phyloP scores from a whole-genome alignment of 2,113 vertebrate species.

The Nothoprocta perdicaria region DNA sequence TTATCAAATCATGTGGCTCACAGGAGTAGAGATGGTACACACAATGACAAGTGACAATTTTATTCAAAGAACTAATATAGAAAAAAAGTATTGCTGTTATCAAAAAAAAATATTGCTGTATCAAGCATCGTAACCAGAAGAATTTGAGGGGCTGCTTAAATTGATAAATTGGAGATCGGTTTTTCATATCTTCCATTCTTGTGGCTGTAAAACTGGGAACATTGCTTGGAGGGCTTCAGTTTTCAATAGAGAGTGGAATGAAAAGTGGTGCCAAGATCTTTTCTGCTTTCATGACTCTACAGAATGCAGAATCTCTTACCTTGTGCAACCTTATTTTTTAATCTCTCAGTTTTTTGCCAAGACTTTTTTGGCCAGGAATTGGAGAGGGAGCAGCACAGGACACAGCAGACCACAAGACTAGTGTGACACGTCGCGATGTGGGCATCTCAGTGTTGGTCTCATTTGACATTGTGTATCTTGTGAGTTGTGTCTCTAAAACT shows the following conservation, averaged over 20 bases:
- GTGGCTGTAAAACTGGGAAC: not conserved
- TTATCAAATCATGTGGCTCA: not conserved
- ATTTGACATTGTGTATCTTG: not conserved
- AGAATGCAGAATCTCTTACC: not conserved
- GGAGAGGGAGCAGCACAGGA: not conserved
- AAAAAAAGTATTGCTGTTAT: not conserved
- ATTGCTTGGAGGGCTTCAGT: not conserved
- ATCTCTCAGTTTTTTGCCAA: not conserved
- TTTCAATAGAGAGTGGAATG: fast-evolving
- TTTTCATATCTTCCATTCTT: not conserved
- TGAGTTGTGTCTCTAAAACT: not conserved
- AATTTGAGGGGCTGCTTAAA: not conserved
- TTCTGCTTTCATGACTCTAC: not conserved
- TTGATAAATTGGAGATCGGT: not conserved
- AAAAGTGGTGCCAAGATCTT: not conserved
- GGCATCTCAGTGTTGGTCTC: not conserved
- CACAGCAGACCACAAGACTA: fast-evolving
- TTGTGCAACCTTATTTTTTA: not conserved
- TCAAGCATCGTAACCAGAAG: not conserved
- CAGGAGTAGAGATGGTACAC: fast-evolving
- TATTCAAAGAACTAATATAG: not conserved
- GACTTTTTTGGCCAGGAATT: not conserved
- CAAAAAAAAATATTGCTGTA: not conserved
- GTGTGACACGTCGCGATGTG: not conserved
- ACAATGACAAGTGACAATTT: not conserved